Conservation (phyloP, 2,888 invertebrate species). For the Mycogona germanica region DNA sequence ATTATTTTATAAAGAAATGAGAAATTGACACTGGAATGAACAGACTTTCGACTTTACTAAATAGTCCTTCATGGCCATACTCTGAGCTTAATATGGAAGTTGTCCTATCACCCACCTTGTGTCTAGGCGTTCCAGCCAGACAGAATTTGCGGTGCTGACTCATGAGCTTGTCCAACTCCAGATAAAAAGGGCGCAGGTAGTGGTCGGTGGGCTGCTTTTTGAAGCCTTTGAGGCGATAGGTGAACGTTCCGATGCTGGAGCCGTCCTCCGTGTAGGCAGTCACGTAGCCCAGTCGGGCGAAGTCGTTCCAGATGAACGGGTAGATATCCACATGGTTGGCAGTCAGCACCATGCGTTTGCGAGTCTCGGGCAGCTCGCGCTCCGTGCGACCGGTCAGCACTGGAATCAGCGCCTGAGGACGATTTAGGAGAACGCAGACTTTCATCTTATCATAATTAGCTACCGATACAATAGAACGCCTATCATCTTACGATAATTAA, state of each 20-base stretch:
- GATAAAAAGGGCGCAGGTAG: conserved; percentile 68
- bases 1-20: no score
- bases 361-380: conserved; percentile 73
- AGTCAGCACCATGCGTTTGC: conserved; percentile 48
- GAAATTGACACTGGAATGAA: no score
- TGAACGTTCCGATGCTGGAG: conserved; percentile 72
- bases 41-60: no score
- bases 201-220: conserved; percentile 72
- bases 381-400: conserved; percentile 56
- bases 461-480: no score
- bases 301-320: conserved; percentile 77
- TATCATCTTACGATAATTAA: no score
- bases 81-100: no score
- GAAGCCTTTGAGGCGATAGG: conserved; percentile 80
- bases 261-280: conserved; percentile 81
- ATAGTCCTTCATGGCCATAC: no score
- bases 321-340: conserved; percentile 58
- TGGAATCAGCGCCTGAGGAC: conserved; percentile 67
- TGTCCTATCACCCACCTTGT: conserved; percentile 56
- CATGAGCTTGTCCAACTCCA: conserved; percentile 48
- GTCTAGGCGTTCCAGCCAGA: conserved; percentile 57
- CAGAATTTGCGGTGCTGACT: conserved; percentile 48
- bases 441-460: no score
- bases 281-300: conserved; percentile 28
- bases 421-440: no score